Base-by-base conservation (phyloP, 2,888 invertebrate species). In the Nowickia ferox region DNA sequence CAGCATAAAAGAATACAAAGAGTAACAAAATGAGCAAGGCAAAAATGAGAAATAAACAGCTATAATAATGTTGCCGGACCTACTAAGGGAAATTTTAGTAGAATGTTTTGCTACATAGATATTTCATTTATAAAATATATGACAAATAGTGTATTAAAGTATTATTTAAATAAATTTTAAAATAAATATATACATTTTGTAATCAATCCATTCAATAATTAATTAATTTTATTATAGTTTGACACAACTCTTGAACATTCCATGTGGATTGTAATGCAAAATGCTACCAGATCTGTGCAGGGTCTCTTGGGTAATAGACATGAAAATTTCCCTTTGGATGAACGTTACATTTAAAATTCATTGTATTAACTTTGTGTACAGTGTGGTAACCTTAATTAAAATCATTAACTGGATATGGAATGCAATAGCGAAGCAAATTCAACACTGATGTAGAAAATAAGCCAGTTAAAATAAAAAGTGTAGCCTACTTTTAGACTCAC, bases 1-100 rank as follows among this genome's bases (percentile, higher is more conserved):
- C 42, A 57, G 65, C 75, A 65, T 48, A 84, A 84, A 84, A 80
- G 74, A 55, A 46, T 8, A 61, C 42, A 44, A 80, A 22, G n/a
- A n/a, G n/a, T n/a, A 40, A 76, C 46, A 40, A 63, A 11, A 61
- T n/a, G 38, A 66, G 22, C 9, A 53, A 71, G n/a, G 40, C 15
- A 19, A 30, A 46, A 38, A 19, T 9, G 40, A 61, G 38, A 22
- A 48, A 22, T 8, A 74, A 38, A 74, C 4, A 42, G 30, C 9
- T 40, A 42, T 8, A 57, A 65, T 17, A 42, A 68, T 30, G 74
- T 57, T 72, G 72, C 72, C 78, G 48, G 38, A 74, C n/a, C 51
- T 19, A 9, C 55, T 30, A 9, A 22, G 17, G 11, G 11, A 19
- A 42, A 6, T 42, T 42, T 51, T 44, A 10, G 4, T 9, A 11